phyloP scores from a whole-genome alignment of 2,797 vertebrate species.

The Rhinella marina region DNA sequence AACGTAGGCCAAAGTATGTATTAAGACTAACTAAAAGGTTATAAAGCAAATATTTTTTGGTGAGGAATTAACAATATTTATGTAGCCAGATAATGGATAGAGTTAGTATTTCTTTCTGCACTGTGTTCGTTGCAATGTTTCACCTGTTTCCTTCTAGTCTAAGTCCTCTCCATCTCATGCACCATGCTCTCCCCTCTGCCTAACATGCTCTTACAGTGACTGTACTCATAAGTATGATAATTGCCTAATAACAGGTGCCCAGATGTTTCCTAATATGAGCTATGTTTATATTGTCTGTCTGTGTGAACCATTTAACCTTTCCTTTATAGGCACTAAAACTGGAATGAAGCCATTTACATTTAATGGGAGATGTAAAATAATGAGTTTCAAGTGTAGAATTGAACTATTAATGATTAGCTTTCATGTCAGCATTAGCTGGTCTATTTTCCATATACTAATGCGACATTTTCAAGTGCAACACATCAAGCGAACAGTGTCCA shows the following conservation, averaged over 20 bases:
- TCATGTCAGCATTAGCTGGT: background rate
- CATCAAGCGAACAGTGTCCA: too few species aligned
- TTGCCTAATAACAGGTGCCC: conserved; percentile 34
- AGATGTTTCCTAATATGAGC: conserved; percentile 33
- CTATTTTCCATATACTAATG: background rate
- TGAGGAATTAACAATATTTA: conserved; percentile 33
- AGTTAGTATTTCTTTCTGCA: background rate
- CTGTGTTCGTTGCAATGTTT: background rate
- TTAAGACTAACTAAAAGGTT: conserved; percentile 50
- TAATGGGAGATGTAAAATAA: background rate
- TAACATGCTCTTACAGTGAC: background rate
- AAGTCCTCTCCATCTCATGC: background rate
- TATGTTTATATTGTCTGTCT: conserved; percentile 28
- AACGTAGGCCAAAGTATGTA: conserved; percentile 1
- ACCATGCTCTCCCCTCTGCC: background rate
- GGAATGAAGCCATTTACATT: background rate
- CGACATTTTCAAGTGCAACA: background rate
- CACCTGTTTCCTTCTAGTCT: background rate
- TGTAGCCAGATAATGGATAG: conserved; percentile 18
- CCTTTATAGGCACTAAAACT: background rate
- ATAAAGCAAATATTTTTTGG: conserved; percentile 45
- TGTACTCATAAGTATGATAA: conserved; percentile 27
- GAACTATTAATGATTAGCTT: background rate
- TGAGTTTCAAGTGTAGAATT: background rate
- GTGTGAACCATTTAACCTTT: conserved; percentile 4